These are phyloP conservation scores for Knipowitschia caucasica DNA, from an alignment of 2,797 vertebrate species.

Conservation along the genomic window DNA sequence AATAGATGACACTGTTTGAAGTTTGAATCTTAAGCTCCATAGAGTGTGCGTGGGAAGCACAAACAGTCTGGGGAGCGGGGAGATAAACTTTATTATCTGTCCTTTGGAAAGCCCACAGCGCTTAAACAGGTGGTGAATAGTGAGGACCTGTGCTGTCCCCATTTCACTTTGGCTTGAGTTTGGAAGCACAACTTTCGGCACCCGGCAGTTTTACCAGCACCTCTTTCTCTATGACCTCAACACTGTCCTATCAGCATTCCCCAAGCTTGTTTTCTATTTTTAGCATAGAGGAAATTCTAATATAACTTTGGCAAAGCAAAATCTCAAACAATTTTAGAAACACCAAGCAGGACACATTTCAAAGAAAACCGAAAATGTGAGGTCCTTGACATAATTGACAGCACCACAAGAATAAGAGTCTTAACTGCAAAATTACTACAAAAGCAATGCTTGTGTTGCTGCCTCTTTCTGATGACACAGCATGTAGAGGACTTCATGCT, in stretches of 20 bases:
- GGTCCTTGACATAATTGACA: neutral
- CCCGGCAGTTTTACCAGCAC: constrained; percentile 2
- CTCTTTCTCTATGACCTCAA: neutral
- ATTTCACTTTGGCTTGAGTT: constrained; percentile 20
- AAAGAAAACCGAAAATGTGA: neutral
- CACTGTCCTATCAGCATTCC: neutral
- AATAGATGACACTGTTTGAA: constrained; percentile 45
- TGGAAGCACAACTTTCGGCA: constrained; percentile 8
- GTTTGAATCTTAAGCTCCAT: constrained; percentile 42
- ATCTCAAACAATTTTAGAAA: neutral
- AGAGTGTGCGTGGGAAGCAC: constrained; percentile 26
- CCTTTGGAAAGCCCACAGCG: constrained; percentile 31
- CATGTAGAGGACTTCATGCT: neutral
- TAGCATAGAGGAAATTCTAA: neutral
- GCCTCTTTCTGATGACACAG: neutral
- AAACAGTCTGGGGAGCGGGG: constrained; percentile 37
- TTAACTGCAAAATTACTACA: neutral
- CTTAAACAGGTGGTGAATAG: constrained; percentile 46
- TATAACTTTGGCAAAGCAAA: neutral
- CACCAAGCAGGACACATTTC: neutral
- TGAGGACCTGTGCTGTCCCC: constrained; percentile 15
- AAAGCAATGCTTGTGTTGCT: neutral
- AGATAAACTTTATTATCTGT: constrained; percentile 49
- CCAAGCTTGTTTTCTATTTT: neutral
- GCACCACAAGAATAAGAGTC: neutral